Evolutionary conservation across 1,140 invertebrate genomes (phyloP).

Genomic region (Drosophila ananassae): DNA sequence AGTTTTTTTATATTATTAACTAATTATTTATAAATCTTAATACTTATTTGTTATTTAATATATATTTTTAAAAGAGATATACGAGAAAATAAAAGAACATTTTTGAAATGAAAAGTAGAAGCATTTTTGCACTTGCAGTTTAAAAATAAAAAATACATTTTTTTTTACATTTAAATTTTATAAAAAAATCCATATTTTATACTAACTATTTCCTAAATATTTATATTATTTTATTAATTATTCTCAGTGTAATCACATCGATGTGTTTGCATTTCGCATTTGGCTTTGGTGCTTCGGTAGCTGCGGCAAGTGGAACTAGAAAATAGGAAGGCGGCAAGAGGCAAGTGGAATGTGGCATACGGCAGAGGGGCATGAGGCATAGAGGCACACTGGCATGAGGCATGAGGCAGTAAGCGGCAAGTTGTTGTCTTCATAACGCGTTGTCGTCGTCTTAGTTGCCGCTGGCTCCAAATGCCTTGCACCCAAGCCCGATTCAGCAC

Average conservation of each 20-base stretch:
- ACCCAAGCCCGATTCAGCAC: conserved; percentile 32
- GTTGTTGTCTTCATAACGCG: conserved; percentile 62
- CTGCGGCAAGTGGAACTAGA: conserved; percentile 31
- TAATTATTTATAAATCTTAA: no score
- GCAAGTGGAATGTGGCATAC: not conserved
- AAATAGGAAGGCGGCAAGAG: not conserved
- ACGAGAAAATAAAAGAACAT: no score
- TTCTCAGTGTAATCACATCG: not conserved
- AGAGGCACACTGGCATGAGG: not conserved
- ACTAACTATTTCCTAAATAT: not conserved
- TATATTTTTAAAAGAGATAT: no score
- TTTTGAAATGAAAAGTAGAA: no score
- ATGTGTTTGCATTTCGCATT: conserved; percentile 77
- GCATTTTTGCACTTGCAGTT: no score
- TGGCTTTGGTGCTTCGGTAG: conserved; percentile 28
- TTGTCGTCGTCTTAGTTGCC: conserved; percentile 41
- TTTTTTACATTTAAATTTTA: no score
- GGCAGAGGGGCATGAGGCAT: not conserved
- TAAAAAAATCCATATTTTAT: no score
- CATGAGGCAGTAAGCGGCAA: conserved; percentile 19
- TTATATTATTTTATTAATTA: not conserved
- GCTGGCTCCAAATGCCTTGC: conserved; percentile 32
- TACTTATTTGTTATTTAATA: no score
- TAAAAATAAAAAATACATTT: no score
- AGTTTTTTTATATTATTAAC: no score